phyloP scores from a whole-genome alignment of 2,888 invertebrate genomes.

The Drosophila peninsularis region DNA sequence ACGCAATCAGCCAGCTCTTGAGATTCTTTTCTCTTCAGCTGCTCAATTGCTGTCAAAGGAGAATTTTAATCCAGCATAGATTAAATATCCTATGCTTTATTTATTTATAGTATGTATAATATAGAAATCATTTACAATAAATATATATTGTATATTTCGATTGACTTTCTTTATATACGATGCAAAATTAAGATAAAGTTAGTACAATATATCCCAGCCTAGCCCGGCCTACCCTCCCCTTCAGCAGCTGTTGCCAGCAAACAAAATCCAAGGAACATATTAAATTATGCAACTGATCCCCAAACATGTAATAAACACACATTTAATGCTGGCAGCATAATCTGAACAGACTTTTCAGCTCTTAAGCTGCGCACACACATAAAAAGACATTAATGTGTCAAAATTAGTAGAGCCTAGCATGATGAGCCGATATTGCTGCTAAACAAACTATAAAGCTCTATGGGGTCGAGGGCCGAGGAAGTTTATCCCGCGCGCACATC shows the following conservation, averaged over 20 bases:
- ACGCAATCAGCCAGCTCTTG: conserved; percentile 3
- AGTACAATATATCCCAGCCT: background rate
- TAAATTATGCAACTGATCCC: conserved; percentile 47
- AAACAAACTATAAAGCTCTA: conserved; percentile 27
- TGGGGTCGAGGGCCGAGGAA: conserved; percentile 30
- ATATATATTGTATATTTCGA: too few relatives aligned
- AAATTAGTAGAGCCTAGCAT: conserved; percentile 30
- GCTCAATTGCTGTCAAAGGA: too few relatives aligned
- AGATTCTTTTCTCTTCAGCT: background rate
- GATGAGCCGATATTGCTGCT: conserved; percentile 16
- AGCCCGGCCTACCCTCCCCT: too few relatives aligned
- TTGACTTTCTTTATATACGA: too few relatives aligned
- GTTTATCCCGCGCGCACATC: conserved; percentile 40
- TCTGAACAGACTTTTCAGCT: conserved; percentile 30
- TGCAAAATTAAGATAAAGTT: too few relatives aligned
- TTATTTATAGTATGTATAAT: background rate
- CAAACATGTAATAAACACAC: conserved; percentile 41
- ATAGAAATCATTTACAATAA: too few relatives aligned
- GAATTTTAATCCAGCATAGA: background rate
- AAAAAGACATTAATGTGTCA: conserved; percentile 54
- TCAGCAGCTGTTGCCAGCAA: conserved; percentile 33
- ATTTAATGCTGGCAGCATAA: conserved; percentile 31
- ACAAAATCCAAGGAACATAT: conserved; percentile 17
- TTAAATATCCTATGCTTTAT: background rate
- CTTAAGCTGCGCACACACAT: conserved; percentile 23